Evolutionary conservation across 1,140 invertebrate genomes (phyloP), one percentile per base, ranked within the genome.

Genomic region (Diorhabda sublineata): DNA sequence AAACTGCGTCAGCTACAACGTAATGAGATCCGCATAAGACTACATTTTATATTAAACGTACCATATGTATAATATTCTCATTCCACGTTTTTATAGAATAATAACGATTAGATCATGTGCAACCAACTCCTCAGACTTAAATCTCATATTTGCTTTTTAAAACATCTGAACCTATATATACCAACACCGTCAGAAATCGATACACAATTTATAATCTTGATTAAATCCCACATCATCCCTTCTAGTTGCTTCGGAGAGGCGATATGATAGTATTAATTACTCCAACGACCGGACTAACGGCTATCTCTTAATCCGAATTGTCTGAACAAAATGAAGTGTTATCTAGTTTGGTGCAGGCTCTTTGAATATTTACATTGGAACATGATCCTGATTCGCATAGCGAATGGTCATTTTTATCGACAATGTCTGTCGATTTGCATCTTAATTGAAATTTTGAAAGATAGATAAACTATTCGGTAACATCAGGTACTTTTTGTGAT

Each of bases 251-350:
- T 56, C 60, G 41, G 43, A 42, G 26, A 59, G 11, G 62, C 63
- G 45, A 61, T 68, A 67, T 60, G 58, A 68, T 64, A 58, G 62
- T 72, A 69, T 72, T 72, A 72, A 72, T 72, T 72, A 72, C 71
- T 57, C 64, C 64, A 72, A 72, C 64, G 71, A 72, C 68, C 70
- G 71, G 68, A 69, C 71, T 72, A 72, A 72, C 71, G 65, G 71
- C 71, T 67, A 56, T 66, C 68, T 52, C 58, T 56, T 72, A 72
- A 72, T 72, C 68, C 68, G 60, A 72, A 69, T 72, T 58, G 43
- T 57, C 67, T 44, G 61, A 42, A 60, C 65, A 52, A 42, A 59
- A 66, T 66, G 57, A 45, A 66, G 57, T 66, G 65, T 66, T 66
- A 58, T 66, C 57, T 66, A 42, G 41, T 44, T 44, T 45, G 61